A percentile compares a stretch with the other conserved stretches of the same genome.
phyloP scores from a whole-genome alignment of 1,140 invertebrate species.

The Camponotus vicinus region DNA sequence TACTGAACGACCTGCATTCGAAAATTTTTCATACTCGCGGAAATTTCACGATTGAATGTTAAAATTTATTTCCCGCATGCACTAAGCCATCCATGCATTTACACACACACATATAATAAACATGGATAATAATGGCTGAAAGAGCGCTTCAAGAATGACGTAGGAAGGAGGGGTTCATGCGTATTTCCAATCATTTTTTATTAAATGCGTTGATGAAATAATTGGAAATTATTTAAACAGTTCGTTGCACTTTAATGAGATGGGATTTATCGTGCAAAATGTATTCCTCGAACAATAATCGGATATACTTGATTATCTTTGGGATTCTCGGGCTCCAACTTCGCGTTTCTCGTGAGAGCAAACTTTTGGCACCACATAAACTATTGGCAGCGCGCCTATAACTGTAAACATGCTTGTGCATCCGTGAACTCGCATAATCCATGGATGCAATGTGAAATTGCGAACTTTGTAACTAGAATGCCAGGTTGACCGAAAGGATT shows the following conservation, averaged over 20 bases:
- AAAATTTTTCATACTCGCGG: constrained; percentile 40
- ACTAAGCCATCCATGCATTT: constrained; percentile 12
- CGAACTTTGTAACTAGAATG: constrained; percentile 70
- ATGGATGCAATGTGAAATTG: constrained; percentile 73
- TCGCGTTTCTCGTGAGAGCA: neutral
- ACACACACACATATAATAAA: neutral
- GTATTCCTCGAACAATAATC: constrained; percentile 71
- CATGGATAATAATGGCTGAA: constrained; percentile 12
- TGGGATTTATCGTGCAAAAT: constrained; percentile 42
- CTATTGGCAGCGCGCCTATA: constrained; percentile 43
- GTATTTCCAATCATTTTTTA: neutral
- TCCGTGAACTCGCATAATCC: constrained; percentile 77
- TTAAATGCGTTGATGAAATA: neutral
- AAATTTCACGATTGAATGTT: constrained; percentile 22
- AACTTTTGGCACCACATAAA: constrained; percentile 54
- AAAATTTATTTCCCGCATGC: constrained; percentile 52
- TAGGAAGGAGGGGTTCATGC: neutral
- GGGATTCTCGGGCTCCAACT: neutral
- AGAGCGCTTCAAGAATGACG: neutral
- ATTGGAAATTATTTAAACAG: neutral
- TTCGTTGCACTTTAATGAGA: constrained; percentile 14
- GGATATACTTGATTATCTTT: constrained; percentile 53
- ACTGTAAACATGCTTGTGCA: constrained; percentile 17
- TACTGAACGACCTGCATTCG: constrained; percentile 23
- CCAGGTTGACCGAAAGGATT: constrained; percentile 74